Base-by-base conservation (phyloP, 2,797 vertebrate species). In the Perodicticus potto region DNA sequence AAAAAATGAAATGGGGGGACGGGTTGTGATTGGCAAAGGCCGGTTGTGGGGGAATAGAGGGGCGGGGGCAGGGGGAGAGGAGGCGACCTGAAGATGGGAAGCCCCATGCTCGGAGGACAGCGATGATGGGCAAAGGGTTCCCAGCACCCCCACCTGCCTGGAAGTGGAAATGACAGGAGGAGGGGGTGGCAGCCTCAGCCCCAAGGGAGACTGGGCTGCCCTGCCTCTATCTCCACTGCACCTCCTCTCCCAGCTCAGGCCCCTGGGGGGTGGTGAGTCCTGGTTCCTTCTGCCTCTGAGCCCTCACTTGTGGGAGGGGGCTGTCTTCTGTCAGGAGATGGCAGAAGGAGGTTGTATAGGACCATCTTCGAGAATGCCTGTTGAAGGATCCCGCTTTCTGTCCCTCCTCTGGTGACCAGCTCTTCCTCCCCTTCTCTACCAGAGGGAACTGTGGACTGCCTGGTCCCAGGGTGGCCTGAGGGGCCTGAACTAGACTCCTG, bases 61-160 rank as follows among this genome's bases (percentile, higher is more conserved):
- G 49, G 49, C 49, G 76, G 20, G 40, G 61, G 77, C 5, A 29
- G 14, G 16, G 63, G 40, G 65, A 37, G 82, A 43, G 23, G 43
- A 84, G 70, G 69, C 87, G 57, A 73, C 53, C 84, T 23, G 49
- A 82, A 86, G 32, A 93, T 77, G 91, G 85, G 78, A 69, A 92
- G 63, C 69, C 88, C 65, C 70, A 16, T 29, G 80, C 86, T 84
- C 43, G 91, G 80, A 91, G 83, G 86, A 63, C 95, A 37, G 45
- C 13, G 67, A 59, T 81, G 40, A 19, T 61, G 63, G 8, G 70
- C 23, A 43, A 13, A 45, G 55, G 93, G 82, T 84, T 93, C 94
- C 94, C 61, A 27, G 67, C 55, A 96, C 86, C 69, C 83, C 82
- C 89, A 96, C 94, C 93, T 94, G 93, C 94, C 86, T 83, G 84